Evolutionary conservation across 2,113 vertebrate genomes (phyloP), one percentile per base, ranked within the genome.

Genomic region (Hyla sarda): DNA sequence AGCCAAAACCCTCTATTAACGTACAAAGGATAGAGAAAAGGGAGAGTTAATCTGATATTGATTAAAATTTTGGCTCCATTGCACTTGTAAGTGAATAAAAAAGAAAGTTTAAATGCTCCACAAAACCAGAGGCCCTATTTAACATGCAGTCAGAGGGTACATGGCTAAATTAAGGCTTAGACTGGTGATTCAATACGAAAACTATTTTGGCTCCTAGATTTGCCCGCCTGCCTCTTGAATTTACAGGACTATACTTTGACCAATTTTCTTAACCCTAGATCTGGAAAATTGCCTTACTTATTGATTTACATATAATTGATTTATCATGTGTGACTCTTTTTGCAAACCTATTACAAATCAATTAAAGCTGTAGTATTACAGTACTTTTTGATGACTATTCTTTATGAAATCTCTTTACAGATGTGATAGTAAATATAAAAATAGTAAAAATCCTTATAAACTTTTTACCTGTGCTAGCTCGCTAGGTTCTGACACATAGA

Each of bases 31-130:
- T 56, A 28, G 30, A n/a, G 48, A 25, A 47, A 19, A 23, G 21
- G n/a, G 41, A 34, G 23, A 2, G 54, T 52, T 60, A 82, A 62
- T 87, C 74, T 54, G 83, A 88, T 88, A 41, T 28, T 67, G 77
- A 82, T 83, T 86, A 45, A 86, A 82, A 72, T 54, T 77, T 83
- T 88, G 73, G 88, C 88, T 89, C 88, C 76, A 41, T 83, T 89
- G 30, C 60, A 87, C 60, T 86, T 58, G 62, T 56, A 74, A 83
- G 69, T 45, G n/a, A 60, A 69, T 48, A 81, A 41, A 81, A 41
- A 47, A 50, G 65, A 69, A 71, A 69, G 60, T 82, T 82, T 82
- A 48, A 65, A 50, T 52, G 47, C 30, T 67, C 32, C 37, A 67
- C 16, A 45, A 71, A 41, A 71, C 67, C 67, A 71, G 72, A 47